Evolutionary conservation across 2,113 vertebrate species (phyloP).

Genomic region (Corythaeola cristata): DNA sequence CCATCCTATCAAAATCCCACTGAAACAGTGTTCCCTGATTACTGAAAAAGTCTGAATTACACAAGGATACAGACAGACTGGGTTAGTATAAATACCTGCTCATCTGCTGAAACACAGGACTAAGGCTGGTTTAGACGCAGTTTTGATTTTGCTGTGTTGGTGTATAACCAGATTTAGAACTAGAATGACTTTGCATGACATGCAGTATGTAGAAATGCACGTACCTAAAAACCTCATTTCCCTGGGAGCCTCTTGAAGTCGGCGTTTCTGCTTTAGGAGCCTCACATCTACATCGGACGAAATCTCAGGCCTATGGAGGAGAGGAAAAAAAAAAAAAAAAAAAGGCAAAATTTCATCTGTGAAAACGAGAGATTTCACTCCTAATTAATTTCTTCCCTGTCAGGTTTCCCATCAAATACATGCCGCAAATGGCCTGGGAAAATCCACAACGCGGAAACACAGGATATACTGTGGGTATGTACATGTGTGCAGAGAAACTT

Average conservation of each 20-base stretch:
- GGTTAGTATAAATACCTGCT: background rate
- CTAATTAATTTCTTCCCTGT: background rate
- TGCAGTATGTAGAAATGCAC: rapidly evolving
- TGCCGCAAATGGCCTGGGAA: background rate
- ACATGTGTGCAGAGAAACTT: rapidly evolving
- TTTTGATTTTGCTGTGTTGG: background rate
- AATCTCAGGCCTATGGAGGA: background rate
- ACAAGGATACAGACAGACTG: background rate
- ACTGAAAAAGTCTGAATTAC: rapidly evolving
- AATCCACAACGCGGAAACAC: background rate
- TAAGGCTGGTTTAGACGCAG: background rate
- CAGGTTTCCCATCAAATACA: background rate
- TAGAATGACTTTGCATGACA: background rate
- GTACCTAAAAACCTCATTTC: constrained; percentile 11
- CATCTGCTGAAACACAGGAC: no score
- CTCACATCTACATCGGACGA: background rate
- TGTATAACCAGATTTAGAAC: background rate
- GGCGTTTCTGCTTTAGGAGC: background rate
- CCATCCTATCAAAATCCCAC: background rate
- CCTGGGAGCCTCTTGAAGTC: background rate
- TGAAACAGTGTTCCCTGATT: rapidly evolving
- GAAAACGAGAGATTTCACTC: background rate
- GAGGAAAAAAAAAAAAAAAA: background rate
- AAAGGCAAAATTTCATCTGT: background rate
- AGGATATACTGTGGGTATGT: no score